Conservation (phyloP, 2,888 invertebrate species). For the Limnephilus marmoratus region DNA sequence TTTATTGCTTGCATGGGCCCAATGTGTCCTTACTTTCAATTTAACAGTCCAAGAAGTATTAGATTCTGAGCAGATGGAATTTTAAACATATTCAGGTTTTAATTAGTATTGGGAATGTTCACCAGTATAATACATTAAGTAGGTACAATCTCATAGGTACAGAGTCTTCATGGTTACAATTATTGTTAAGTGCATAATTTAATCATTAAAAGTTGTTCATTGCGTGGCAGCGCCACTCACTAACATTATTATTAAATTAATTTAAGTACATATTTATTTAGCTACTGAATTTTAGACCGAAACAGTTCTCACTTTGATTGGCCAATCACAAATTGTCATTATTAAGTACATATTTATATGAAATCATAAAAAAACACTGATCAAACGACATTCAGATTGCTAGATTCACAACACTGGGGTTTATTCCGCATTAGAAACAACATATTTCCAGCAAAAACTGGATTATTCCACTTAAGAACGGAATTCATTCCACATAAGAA, state of each 20-base stretch:
- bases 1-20: too few relatives aligned
- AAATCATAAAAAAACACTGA: slow-evolving; percentile 21
- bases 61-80: background rate
- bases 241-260: background rate
- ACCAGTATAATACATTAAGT: background rate
- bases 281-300: background rate
- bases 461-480: background rate
- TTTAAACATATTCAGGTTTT: background rate
- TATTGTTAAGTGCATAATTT: background rate
- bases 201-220: background rate
- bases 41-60: background rate
- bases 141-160: background rate
- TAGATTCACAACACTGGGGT: slow-evolving; percentile 23
- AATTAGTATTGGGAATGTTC: background rate
- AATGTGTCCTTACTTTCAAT: too few relatives aligned
- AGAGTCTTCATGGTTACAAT: background rate
- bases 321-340: slow-evolving; percentile 22
- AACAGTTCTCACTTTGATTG: slow-evolving; percentile 2
- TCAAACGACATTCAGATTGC: slow-evolving; percentile 34
- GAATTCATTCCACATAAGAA: background rate
- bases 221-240: background rate
- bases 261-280: background rate
- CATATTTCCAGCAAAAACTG: background rate
- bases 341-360: slow-evolving; percentile 24
- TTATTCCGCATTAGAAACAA: background rate